A percentile compares a stretch with the other conserved stretches of the same genome.
Conservation (phyloP, 2,113 vertebrate species). For the Shinisaurus crocodilurus region DNA sequence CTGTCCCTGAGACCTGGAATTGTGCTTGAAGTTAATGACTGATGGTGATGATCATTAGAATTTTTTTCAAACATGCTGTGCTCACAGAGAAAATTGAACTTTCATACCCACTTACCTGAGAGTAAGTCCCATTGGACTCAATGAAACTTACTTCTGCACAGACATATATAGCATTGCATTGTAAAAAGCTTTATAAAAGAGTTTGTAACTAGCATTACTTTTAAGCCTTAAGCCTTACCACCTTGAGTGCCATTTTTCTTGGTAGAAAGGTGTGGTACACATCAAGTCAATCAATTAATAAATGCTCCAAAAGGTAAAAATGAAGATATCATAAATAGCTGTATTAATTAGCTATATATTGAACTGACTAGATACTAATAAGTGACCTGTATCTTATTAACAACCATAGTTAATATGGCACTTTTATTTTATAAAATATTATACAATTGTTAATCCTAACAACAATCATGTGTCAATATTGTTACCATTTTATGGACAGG, state of each 20-base stretch:
- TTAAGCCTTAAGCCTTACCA: not conserved
- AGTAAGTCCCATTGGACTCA: too few species aligned
- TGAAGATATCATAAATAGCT: slow-evolving; percentile 6
- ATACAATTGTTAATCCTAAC: not conserved
- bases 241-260: too few species aligned
- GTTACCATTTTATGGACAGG: not conserved
- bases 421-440: not conserved
- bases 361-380: not conserved
- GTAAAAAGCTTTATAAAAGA: too few species aligned
- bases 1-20: slow-evolving; percentile 8
- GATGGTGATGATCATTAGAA: not conserved
- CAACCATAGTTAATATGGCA: not conserved
- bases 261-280: too few species aligned
- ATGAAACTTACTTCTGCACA: too few species aligned
- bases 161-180: too few species aligned
- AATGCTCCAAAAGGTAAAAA: slow-evolving; percentile 9
- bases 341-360: slow-evolving; percentile 14
- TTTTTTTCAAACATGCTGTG: slow-evolving; percentile 11
- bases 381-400: not conserved
- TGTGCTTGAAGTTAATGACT: slow-evolving; percentile 40
- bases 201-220: slow-evolving; percentile 33
- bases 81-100: not conserved
- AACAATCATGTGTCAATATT: not conserved
- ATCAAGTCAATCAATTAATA: too few species aligned
- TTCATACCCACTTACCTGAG: not conserved